These are phyloP conservation scores for Bombylius discolor DNA, from an alignment of 2,888 invertebrate species.

Conservation along the genomic window DNA sequence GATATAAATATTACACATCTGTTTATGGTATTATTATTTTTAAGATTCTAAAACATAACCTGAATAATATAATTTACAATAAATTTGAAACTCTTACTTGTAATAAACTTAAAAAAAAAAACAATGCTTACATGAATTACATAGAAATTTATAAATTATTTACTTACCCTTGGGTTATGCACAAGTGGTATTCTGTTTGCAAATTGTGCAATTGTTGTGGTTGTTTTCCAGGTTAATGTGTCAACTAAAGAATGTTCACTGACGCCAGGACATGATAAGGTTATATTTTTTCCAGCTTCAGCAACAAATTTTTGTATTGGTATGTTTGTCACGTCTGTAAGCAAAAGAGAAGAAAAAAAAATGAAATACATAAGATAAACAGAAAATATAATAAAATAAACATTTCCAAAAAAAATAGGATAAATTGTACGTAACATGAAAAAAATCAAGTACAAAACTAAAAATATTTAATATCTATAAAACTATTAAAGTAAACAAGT, in stretches of 20 bases:
- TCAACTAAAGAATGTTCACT: constrained; percentile 51
- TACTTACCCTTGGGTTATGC: constrained; percentile 36
- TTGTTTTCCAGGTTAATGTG: constrained; percentile 47
- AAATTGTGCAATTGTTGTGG: constrained; percentile 34
- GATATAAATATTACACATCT: too few species aligned
- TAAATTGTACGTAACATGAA: background rate
- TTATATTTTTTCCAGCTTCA: constrained; percentile 52
- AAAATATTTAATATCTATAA: too few species aligned
- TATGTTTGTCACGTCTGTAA: constrained; percentile 48
- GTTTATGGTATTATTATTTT: too few species aligned
- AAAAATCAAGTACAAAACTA: background rate
- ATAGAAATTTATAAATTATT: background rate
- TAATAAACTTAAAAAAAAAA: too few species aligned
- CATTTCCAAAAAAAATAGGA: background rate
- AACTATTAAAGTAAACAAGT: too few species aligned
- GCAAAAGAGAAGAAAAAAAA: constrained; percentile 8
- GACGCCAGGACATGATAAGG: constrained; percentile 53
- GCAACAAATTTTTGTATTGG: constrained; percentile 45
- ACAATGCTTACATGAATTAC: too few species aligned
- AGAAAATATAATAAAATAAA: background rate
- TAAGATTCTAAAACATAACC: too few species aligned
- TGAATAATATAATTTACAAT: too few species aligned
- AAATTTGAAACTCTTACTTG: too few species aligned
- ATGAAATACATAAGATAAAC: background rate
- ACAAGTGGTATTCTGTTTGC: constrained; percentile 37